Evolutionary conservation across 2,888 invertebrate genomes (phyloP), one percentile per base, ranked within the genome.

Genomic region (Acronicta psi): DNA sequence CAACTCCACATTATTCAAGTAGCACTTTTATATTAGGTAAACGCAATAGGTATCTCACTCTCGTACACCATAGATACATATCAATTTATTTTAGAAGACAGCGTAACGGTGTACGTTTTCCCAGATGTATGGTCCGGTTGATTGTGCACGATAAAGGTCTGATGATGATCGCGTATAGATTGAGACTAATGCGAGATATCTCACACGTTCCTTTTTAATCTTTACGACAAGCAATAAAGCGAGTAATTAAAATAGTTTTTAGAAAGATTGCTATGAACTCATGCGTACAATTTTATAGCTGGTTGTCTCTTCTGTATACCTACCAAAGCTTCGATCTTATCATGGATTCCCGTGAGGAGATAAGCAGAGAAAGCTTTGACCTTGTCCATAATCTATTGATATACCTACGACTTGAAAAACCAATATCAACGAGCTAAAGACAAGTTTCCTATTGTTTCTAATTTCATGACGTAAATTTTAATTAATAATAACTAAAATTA

Each of bases 121-220:
- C 23, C 36, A 47, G 49, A 54, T 59, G 55, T 36, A 62, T 47
- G 36, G 43, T 44, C 17, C 53, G 34, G 36, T 13, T 59, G 56
- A 69, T 62, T 34, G 41, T 31, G 20, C 29, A 20, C 14, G 71
- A 61, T 70, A 75, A 54, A 50, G 60, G 45, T 25, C 29, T 62
- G 59, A 67, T 63, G 53, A 67, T 69, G 60, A 61, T 69, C 56
- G 34, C 47, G 20, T 52, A 50, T 40, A 58, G 55, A 73, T 71
- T 73, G 40, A 58, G 42, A 60, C 54, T 69, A 64, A 73, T 59
- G 52, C 50, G 54, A 31, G 42, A 54, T 53, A 57, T 53, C 53
- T 56, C 41, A 56, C 62, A 47, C 67, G 46, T 37, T 47, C 36
- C 17, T 71, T n/a, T 37, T 42, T 51, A 45, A 67, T 54, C 50